phyloP scores from a whole-genome alignment of 1,140 invertebrate genomes.

The Matsumurasca onukii region DNA sequence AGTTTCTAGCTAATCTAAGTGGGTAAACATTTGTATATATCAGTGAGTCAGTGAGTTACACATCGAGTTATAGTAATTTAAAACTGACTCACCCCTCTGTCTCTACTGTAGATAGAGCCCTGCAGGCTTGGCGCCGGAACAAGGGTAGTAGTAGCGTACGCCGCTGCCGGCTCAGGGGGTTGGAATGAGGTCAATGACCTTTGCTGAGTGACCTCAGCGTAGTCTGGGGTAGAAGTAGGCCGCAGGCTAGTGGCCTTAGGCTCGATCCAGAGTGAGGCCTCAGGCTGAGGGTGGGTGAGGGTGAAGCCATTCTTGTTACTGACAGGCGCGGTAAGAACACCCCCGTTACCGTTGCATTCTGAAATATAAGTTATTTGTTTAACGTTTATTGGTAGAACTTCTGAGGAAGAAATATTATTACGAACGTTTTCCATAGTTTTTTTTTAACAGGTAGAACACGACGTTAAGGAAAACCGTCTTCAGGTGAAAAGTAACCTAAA shows the following conservation, averaged over 20 bases:
- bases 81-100: slow-evolving; percentile 10
- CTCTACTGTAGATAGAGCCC: neutral
- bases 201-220: slow-evolving; percentile 25
- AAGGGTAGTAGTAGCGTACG: slow-evolving; percentile 44
- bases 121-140: slow-evolving; percentile 34
- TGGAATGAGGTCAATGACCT: slow-evolving; percentile 37
- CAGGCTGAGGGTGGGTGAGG: slow-evolving; percentile 36
- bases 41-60: no score
- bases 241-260: slow-evolving; percentile 26
- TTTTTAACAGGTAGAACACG: no score
- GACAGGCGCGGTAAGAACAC: slow-evolving; percentile 49
- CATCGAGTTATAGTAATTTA: no score
- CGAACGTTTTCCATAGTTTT: no score
- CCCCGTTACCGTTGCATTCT: slow-evolving; percentile 51
- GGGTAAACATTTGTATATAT: no score
- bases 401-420: no score
- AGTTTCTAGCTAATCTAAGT: no score
- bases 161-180: slow-evolving; percentile 37
- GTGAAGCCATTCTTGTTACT: slow-evolving; percentile 41
- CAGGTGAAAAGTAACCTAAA: no score
- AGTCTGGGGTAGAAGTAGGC: slow-evolving; percentile 45
- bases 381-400: no score
- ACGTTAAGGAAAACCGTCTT: no score
- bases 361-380: no score
- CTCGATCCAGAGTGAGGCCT: slow-evolving; percentile 42